Evolutionary conservation across 1,140 invertebrate species (phyloP), one percentile per base, ranked within the genome.

Genomic region (Neoseiulus cucumeris): DNA sequence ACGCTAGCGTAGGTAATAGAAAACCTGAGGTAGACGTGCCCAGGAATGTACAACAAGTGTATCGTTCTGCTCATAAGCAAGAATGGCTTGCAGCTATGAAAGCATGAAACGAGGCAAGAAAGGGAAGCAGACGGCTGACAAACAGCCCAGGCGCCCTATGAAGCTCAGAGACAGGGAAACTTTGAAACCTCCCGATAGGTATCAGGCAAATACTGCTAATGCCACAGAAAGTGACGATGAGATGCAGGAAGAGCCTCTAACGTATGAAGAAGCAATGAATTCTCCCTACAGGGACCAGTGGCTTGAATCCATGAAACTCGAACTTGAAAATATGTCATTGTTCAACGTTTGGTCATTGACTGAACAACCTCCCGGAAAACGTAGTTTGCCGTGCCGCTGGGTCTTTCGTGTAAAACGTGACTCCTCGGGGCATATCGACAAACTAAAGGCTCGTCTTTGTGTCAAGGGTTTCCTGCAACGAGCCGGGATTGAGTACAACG

Each of bases 381-480:
- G 45, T 7, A 47, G 18, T 20, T 7, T 47, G 4, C 18, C 18
- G 7, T 47, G 45, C 28, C 4, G 28, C 4, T 47, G 45, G 45
- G 45, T 47, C 7, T 47, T 22, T 14, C 4, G 14, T 4, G 45
- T 14, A 22, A 47, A 47, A 14, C 18, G 28, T 22, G 4, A 4
- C 18, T 4, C 28, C 28, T n/a, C n/a, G n/a, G n/a, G n/a, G n/a
- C n/a, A n/a, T n/a, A n/a, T n/a, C n/a, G n/a, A n/a, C n/a, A n/a
- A n/a, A n/a, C n/a, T n/a, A n/a, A n/a, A n/a, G n/a, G n/a, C n/a
- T n/a, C n/a, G n/a, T n/a, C n/a, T n/a, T 17, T 74, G 77, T 0
- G 71, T 70, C 6, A 72, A 72, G 70, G 77, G 75, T 1, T 77
- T 70, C 66, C 41, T 45, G 7, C 74, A 76, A 69, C 66, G 65